Evolutionary conservation across 1,140 invertebrate genomes (phyloP).

Genomic region (Ooceraea biroi): DNA sequence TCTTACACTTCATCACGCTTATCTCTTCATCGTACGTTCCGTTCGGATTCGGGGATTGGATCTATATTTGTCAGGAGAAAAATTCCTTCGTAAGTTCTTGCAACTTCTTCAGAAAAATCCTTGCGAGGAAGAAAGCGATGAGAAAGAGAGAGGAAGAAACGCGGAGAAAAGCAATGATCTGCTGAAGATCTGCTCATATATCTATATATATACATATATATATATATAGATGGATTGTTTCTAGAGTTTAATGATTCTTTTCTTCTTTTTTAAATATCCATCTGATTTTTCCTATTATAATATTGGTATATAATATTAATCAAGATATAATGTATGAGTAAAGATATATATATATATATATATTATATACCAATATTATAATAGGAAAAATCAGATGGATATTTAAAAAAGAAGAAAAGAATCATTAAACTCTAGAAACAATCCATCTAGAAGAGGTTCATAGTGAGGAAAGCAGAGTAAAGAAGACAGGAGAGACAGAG

Average conservation of each 20-base stretch:
- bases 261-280: not conserved
- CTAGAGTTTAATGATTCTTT: not conserved
- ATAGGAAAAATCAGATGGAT: not conserved
- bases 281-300: not conserved
- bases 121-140: not conserved
- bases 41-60: constrained; percentile 9
- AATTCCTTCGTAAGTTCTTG: not conserved
- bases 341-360: no score
- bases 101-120: not conserved
- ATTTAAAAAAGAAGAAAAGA: not conserved
- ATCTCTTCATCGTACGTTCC: constrained; percentile 43
- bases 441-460: not conserved
- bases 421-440: not conserved
- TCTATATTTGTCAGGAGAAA: constrained; percentile 41
- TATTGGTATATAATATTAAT: not conserved
- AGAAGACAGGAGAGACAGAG: not conserved
- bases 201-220: no score
- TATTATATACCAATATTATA: not conserved
- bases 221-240: not conserved
- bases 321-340: no score
- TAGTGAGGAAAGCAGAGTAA: not conserved
- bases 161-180: not conserved
- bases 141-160: not conserved
- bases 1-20: constrained; percentile 47
- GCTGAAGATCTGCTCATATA: not conserved